Conservation (phyloP, 1,140 invertebrate genomes). For the Papilio glaucus region DNA sequence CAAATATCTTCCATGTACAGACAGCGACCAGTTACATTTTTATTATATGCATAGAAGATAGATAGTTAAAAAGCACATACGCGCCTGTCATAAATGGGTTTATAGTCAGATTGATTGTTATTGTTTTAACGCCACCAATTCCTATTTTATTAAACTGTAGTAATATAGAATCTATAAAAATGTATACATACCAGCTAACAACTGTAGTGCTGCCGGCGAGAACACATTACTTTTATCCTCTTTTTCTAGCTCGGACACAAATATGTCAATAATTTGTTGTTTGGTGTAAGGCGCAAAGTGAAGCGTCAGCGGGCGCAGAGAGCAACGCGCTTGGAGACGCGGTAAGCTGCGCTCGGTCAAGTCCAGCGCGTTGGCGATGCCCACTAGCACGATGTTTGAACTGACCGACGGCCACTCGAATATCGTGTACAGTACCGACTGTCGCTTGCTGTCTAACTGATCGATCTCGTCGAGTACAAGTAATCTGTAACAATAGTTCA, state of each 20-base stretch:
- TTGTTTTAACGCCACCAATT: too few relatives aligned
- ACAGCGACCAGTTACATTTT: too few relatives aligned
- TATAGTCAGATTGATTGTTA: too few relatives aligned
- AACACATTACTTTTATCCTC: slow-evolving; percentile 89
- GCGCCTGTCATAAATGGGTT: too few relatives aligned
- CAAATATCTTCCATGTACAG: too few relatives aligned
- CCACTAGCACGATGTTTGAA: slow-evolving; percentile 92
- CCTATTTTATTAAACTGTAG: too few relatives aligned
- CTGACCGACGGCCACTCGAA: slow-evolving; percentile 95
- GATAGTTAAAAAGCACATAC: too few relatives aligned
- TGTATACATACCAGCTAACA: slow-evolving; percentile 87
- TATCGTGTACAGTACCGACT: slow-evolving; percentile 95
- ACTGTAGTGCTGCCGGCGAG: slow-evolving; percentile 91
- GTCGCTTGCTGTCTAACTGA: slow-evolving; percentile 92
- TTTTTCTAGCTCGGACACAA: slow-evolving; percentile 89
- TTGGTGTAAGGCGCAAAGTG: slow-evolving; percentile 97
- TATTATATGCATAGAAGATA: too few relatives aligned
- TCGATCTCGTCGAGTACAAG: slow-evolving; percentile 98
- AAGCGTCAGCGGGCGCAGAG: slow-evolving; percentile 89
- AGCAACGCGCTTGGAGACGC: slow-evolving; percentile 89
- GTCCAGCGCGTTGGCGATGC: slow-evolving; percentile 98
- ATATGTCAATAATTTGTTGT: slow-evolving; percentile 94
- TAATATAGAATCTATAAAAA: slow-evolving; percentile 35
- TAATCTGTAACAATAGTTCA: slow-evolving; percentile 84
- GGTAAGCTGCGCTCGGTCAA: slow-evolving; percentile 96